Base-by-base conservation (phyloP, 2,113 vertebrate species). In the Phyllostomus hastatus region DNA sequence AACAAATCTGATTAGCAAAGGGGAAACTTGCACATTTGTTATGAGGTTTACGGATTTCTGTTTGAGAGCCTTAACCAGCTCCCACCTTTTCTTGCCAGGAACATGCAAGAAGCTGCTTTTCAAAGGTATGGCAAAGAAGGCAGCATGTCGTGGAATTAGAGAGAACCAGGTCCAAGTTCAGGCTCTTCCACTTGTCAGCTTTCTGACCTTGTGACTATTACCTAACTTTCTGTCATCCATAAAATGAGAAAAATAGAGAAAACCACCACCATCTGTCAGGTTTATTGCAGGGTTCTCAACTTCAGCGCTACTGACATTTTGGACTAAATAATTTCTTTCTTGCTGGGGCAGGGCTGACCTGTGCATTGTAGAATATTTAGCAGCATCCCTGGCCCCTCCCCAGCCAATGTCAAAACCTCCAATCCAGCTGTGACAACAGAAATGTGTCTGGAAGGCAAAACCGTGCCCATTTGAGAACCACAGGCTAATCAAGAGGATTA, bases 111-210 rank as follows among this genome's bases (percentile, higher is more conserved):
- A 64, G 61, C 31, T 54, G 1, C 38, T 64, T 66, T 66, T 43
- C n/a, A 86, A 35, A 57, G 69, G 11, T 6, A 10, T 1, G 0
- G 38, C 38, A 20, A 35, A 66, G 84, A 46, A 69, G 15, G 10
- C 28, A 38, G n/a, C 1, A 0, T 0, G 38, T 67, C 10, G 12
- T 1, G 2, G 46, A 9, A 57, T 26, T 24, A 9, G 67, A 33
- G 22, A 14, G 43, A n/a, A 31, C 41, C 10, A 7, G 17, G 35
- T 15, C n/a, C 54, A 35, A 19, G 8, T 54, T 43, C 64, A 10
- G 4, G 81, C 48, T 10, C 43, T 61, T 59, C 70, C 9, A 0
- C 59, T 35, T 35, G 28, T 10, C 26, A 22, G 70, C 38, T 59
- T 48, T 72, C 83, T 41, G 22, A 89, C 15, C 64, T 38, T 38